Evolutionary conservation across 1,140 invertebrate species (phyloP).

Genomic region (Lysiphlebus fabarum): DNA sequence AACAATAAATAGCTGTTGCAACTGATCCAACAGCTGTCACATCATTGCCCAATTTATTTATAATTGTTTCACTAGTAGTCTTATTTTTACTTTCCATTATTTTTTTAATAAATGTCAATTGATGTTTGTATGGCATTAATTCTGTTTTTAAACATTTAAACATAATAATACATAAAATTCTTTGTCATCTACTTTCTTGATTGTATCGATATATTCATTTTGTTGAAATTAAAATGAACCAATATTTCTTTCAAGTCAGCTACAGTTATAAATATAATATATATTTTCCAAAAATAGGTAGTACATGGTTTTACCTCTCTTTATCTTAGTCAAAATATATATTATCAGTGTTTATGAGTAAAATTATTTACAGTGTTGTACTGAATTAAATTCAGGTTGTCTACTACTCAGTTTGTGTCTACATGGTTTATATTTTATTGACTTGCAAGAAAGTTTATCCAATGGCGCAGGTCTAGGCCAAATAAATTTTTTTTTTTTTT

Average conservation of each 20-base stretch:
- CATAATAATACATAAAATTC: no score
- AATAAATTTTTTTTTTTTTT: conserved; percentile 22
- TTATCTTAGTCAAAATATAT: no score
- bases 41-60: conserved; percentile 61
- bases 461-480: conserved; percentile 27
- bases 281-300: no score
- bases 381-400: conserved; percentile 23
- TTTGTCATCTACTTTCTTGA: no score
- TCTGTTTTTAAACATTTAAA: no score
- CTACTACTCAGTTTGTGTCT: conserved; percentile 18
- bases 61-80: conserved; percentile 55
- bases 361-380: neutral
- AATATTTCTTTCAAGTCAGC: no score
- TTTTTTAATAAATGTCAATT: conserved; percentile 39
- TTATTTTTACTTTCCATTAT: conserved; percentile 47
- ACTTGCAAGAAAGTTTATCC: conserved; percentile 15
- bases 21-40: conserved; percentile 69
- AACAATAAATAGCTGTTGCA: conserved; percentile 74
- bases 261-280: no score
- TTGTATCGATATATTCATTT: no score
- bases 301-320: neutral
- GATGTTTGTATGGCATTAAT: no score
- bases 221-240: no score
- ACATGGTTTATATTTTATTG: conserved; percentile 26
- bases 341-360: no score